These are phyloP conservation scores for Drosophila bocqueti DNA, from an alignment of 1,140 invertebrate species.

Conservation along the genomic window DNA sequence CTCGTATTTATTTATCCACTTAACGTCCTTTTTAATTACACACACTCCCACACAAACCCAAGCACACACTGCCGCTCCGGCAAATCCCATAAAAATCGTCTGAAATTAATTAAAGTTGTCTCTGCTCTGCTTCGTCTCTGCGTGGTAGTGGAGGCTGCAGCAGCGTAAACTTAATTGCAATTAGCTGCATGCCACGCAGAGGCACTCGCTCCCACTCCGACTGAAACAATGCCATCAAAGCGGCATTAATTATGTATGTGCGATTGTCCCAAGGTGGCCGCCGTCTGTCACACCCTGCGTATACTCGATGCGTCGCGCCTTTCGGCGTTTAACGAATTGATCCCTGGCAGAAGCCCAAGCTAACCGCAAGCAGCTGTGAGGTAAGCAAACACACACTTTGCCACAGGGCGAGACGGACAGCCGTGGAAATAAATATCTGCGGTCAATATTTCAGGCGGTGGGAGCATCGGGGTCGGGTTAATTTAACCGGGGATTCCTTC, in stretches of 20 bases:
- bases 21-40: conserved; percentile 64
- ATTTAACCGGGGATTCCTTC: conserved; percentile 34
- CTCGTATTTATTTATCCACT: conserved; percentile 73
- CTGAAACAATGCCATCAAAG: conserved; percentile 53
- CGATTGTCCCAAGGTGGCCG: conserved; percentile 37
- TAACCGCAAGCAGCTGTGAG: conserved; percentile 45
- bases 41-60: conserved; percentile 30
- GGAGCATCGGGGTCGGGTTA: conserved; percentile 1
- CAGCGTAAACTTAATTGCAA: conserved; percentile 70
- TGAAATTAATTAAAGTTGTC: conserved; percentile 55
- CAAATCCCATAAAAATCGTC: conserved; percentile 44
- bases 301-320: conserved; percentile 31
- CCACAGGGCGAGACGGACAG: conserved; percentile 23
- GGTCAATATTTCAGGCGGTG: conserved; percentile 16
- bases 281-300: conserved; percentile 25
- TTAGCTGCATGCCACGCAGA: conserved; percentile 45
- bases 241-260: conserved; percentile 60
- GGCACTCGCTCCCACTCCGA: conserved; percentile 1
- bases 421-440: conserved; percentile 41
- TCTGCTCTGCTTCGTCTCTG: conserved; percentile 21
- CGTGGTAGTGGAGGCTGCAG: conserved; percentile 27
- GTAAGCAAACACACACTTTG: conserved; percentile 29
- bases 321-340: conserved; percentile 39
- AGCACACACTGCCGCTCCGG: background rate
- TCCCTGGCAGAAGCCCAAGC: conserved; percentile 15